Conservation (phyloP, 2,888 invertebrate genomes). For the Leptopilina syphax region DNA sequence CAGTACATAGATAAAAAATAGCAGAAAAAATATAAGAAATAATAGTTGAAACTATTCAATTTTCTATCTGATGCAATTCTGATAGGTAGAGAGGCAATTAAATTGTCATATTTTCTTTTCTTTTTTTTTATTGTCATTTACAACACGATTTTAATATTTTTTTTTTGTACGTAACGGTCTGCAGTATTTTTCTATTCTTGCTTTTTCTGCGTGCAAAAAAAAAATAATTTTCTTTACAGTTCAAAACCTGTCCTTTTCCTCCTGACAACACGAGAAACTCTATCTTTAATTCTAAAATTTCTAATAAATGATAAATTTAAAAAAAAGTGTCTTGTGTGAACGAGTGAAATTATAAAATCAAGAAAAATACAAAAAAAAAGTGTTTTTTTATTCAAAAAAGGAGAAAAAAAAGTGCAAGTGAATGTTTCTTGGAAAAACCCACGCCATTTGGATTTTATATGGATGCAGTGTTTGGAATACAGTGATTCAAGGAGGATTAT, state of each 20-base stretch:
- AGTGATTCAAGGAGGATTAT: conserved; percentile 63
- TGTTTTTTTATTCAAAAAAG: background rate
- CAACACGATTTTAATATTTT: conserved; percentile 45
- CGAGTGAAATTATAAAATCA: background rate
- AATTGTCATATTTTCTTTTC: conserved; percentile 45
- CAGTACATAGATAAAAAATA: background rate
- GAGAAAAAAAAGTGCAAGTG: conserved; percentile 47
- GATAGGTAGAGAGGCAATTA: conserved; percentile 31
- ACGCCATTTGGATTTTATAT: conserved; percentile 41
- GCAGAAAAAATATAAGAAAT: no score
- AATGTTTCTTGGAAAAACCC: conserved; percentile 43
- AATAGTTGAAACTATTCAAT: no score
- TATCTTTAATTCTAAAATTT: background rate
- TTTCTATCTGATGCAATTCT: no score
- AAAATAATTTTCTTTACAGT: conserved; percentile 11
- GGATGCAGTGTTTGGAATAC: conserved; percentile 67
- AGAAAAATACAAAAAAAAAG: background rate
- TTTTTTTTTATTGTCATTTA: conserved; percentile 29
- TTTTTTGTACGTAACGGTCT: conserved; percentile 36
- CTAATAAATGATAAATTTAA: conserved; percentile 17
- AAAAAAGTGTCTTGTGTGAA: conserved; percentile 5
- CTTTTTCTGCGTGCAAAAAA: background rate
- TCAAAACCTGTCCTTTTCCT: conserved; percentile 3
- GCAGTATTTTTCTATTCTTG: background rate
- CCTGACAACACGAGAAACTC: conserved; percentile 7